These are phyloP conservation scores for Meteorus cinctellus DNA, from an alignment of 2,888 invertebrate species.

Conservation along the genomic window DNA sequence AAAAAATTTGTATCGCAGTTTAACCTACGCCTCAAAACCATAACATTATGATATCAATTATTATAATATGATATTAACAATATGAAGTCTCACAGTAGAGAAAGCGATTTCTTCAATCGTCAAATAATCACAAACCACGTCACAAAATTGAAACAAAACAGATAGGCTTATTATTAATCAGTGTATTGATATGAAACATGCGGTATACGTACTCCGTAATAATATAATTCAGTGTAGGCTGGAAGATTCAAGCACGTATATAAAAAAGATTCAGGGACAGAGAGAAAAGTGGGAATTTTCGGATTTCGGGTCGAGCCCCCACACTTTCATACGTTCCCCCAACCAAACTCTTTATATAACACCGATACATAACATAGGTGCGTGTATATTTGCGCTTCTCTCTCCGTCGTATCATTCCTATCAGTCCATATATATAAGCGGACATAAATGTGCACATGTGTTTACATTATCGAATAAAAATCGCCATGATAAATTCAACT, in stretches of 20 bases:
- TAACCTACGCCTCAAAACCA: not conserved
- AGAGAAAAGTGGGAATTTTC: not conserved
- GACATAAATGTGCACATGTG: too few relatives aligned
- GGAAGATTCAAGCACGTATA: too few relatives aligned
- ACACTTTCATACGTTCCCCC: conserved; percentile 6
- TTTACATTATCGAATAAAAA: too few relatives aligned
- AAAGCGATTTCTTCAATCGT: not conserved
- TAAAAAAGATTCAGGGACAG: not conserved
- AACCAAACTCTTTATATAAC: not conserved
- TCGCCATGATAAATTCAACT: too few relatives aligned
- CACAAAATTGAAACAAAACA: not conserved
- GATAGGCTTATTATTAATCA: not conserved
- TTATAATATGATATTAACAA: not conserved
- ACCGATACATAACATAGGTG: too few relatives aligned
- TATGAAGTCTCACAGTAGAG: not conserved
- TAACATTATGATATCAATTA: not conserved
- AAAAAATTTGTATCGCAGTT: not conserved
- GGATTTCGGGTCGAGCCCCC: not conserved
- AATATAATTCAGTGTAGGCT: not conserved
- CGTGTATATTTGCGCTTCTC: too few relatives aligned
- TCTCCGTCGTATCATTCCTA: too few relatives aligned
- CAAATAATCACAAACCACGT: not conserved
- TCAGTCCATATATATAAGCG: too few relatives aligned
- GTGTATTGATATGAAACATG: not conserved
- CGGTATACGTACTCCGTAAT: not conserved